A percentile compares a stretch with the other conserved stretches of the same genome.
phyloP scores from a whole-genome alignment of 2,888 invertebrate species.

The Epiblema foenella region DNA sequence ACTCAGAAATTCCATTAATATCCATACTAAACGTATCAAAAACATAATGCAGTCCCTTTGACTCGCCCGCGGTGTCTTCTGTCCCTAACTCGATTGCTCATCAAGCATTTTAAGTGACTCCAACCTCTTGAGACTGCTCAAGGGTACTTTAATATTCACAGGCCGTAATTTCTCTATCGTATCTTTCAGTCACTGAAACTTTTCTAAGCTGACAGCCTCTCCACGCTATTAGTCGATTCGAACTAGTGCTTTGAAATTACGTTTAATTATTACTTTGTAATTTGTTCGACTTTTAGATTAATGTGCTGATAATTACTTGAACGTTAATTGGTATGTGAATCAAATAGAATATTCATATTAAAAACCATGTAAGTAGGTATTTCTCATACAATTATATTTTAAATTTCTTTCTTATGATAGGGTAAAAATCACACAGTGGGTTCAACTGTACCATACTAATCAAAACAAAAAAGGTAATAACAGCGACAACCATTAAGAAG shows the following conservation, averaged over 20 bases:
- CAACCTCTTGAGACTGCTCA: conserved; percentile 73
- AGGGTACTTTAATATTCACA: conserved; percentile 78
- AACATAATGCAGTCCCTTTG: conserved; percentile 41
- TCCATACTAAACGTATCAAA: conserved; percentile 33
- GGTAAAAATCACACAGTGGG: neutral
- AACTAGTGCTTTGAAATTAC: conserved; percentile 49
- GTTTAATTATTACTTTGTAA: conserved; percentile 39
- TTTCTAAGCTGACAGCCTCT: conserved; percentile 55
- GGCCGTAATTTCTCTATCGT: conserved; percentile 70
- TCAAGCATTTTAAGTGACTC: conserved; percentile 77
- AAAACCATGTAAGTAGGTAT: neutral
- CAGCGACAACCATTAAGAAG: conserved; percentile 52
- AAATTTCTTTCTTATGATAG: too few relatives aligned
- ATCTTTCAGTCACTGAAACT: conserved; percentile 65
- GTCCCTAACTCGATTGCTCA: conserved; percentile 71
- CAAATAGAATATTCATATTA: too few relatives aligned
- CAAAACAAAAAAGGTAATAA: conserved; percentile 6
- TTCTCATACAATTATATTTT: neutral
- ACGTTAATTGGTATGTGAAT: neutral
- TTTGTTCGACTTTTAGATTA: conserved; percentile 14
- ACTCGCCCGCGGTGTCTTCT: conserved; percentile 44
- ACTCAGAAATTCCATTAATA: conserved; percentile 13
- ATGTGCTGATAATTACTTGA: conserved; percentile 16
- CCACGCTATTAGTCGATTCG: conserved; percentile 59
- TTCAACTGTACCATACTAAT: neutral